phyloP scores from a whole-genome alignment of 2,113 vertebrate species.

The Cyphomyrus discorhynchus region DNA sequence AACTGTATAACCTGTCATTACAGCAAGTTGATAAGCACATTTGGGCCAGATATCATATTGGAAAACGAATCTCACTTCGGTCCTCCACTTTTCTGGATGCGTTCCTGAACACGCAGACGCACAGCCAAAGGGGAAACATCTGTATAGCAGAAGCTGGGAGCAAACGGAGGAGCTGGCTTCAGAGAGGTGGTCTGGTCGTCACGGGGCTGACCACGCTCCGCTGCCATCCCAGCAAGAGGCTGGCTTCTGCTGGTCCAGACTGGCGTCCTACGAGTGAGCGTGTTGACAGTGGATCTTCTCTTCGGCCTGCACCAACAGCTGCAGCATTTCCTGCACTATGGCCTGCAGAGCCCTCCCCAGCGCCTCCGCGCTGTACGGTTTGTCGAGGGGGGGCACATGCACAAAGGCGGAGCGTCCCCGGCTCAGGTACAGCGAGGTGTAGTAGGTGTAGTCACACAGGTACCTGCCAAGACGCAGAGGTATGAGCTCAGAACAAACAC shows the following conservation, averaged over 20 bases:
- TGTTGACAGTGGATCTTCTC: constrained; percentile 64
- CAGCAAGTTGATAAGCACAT: neutral
- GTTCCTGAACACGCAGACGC: neutral
- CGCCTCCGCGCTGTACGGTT: constrained; percentile 73
- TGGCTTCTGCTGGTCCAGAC: neutral
- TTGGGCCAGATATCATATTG: neutral
- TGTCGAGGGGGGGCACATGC: constrained; percentile 82
- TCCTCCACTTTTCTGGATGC: neutral
- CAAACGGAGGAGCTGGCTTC: neutral
- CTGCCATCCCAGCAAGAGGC: neutral
- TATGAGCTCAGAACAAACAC: neutral
- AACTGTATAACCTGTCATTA: neutral
- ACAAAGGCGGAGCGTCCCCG: constrained; percentile 72
- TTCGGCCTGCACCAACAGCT: constrained; percentile 58
- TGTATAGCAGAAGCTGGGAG: neutral
- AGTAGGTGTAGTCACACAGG: constrained; percentile 93
- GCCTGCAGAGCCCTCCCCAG: constrained; percentile 75
- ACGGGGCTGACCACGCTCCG: neutral
- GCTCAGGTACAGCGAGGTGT: constrained; percentile 79
- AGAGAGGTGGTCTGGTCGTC: neutral
- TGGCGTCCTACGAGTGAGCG: constrained; percentile 54
- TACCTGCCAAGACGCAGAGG: constrained; percentile 58
- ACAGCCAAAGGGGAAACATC: constrained; percentile 1
- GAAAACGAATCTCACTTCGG: neutral
- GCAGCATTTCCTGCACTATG: constrained; percentile 75